These are phyloP conservation scores for Arnoldichthys spilopterus DNA, from an alignment of 2,797 vertebrate species.

Conservation along the genomic window DNA sequence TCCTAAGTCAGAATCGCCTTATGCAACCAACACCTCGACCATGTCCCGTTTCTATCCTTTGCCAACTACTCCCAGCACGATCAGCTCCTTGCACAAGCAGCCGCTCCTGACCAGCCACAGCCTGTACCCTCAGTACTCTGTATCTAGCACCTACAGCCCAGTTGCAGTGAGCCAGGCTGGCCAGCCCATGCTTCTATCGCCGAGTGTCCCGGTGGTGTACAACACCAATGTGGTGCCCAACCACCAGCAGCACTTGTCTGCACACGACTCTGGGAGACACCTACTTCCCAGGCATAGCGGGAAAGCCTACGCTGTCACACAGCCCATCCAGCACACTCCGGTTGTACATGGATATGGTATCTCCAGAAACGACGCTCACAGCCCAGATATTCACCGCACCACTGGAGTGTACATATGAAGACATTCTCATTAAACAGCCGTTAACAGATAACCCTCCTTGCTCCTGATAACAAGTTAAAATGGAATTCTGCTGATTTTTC, in stretches of 20 bases:
- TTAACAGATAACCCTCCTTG: neutral
- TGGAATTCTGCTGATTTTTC: too few species aligned
- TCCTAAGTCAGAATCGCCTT: conserved; percentile 56
- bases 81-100: conserved; percentile 54
- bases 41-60: conserved; percentile 64
- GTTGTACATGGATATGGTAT: conserved; percentile 67
- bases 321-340: conserved; percentile 64
- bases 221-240: conserved; percentile 36
- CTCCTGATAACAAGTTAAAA: neutral
- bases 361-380: conserved; percentile 52
- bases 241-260: conserved; percentile 50
- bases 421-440: neutral
- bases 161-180: conserved; percentile 46
- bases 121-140: conserved; percentile 46
- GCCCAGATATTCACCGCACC: conserved; percentile 43
- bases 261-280: conserved; percentile 48
- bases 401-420: conserved; percentile 71
- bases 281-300: conserved; percentile 30
- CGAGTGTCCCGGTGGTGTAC: conserved; percentile 58
- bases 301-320: conserved; percentile 58
- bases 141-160: conserved; percentile 43
- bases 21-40: conserved; percentile 41
- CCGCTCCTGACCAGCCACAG: conserved; percentile 49
- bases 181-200: conserved; percentile 35
- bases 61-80: conserved; percentile 37